Base-by-base conservation (phyloP, 2,888 invertebrate genomes). In the Fragum fragum region DNA sequence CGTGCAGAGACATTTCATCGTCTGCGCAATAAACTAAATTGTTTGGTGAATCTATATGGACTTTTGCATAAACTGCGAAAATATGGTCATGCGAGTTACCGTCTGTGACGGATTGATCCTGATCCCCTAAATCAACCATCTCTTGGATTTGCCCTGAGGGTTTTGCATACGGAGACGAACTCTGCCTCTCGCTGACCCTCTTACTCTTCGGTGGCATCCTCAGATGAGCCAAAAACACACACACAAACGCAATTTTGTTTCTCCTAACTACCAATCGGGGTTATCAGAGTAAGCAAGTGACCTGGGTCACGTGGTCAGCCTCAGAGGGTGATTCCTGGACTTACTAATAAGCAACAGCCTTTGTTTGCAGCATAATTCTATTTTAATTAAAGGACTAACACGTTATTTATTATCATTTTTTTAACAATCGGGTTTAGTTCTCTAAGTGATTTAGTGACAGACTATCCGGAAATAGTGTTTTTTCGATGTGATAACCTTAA, bases 291-390 rank as follows among this genome's bases (percentile, higher is more conserved):
- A 23, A 57, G 23, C 57, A 57, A 21, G 57, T 57, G 57, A 23
- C 23, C 57, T 57, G 57, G 57, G n/a, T 57, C 57, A 57, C 57
- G 57, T 57, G 57, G 57, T 57, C 57, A 57, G 57, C 57, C 57
- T 57, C 57, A 57, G 57, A 57, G 57, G 23, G 57, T 57, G 57
- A 23, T 57, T 57, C 23, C 57, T 26, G 57, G 9, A 57, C 23
- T 3, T 21, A 14, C 57, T 57, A 23, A 57, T 57, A 21, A 57
- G 57, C 57, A 9, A 21, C 23, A n/a, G 57, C 23, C 57, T 57
- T 57, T 21, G 57, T 57, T 57, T 14, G 57, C 57, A 57, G 57
- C 23, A 16, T 9, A 23, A 23, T 57, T 57, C n/a, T 21, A 14
- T 57, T 57, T 11, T 57, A 23, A 57, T 57, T 23, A 11, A 6